Evolutionary conservation across 2,113 vertebrate species (phyloP).

Genomic region (Solenodon paradoxus): DNA sequence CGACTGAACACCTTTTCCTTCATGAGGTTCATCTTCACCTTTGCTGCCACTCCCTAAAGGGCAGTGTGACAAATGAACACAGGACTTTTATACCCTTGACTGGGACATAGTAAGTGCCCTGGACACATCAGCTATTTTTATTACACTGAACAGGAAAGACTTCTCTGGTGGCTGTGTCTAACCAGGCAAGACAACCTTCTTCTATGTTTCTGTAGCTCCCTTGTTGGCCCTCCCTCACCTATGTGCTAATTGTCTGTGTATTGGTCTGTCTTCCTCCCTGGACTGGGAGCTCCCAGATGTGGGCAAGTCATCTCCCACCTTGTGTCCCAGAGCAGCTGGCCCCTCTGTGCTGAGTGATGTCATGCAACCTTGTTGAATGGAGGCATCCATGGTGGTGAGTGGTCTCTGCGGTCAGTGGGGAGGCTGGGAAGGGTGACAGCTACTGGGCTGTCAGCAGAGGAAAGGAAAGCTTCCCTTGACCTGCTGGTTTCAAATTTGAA

Average conservation of each 20-base stretch:
- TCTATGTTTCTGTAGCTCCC: not conserved
- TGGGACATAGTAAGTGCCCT: too few relatives aligned
- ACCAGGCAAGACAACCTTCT: too few relatives aligned
- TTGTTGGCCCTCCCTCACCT: not conserved
- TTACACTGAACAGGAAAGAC: not conserved
- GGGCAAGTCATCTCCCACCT: too few relatives aligned
- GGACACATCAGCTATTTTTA: not conserved
- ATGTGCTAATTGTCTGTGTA: not conserved
- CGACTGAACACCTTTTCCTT: not conserved
- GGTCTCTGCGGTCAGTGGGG: not conserved
- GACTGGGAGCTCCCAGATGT: not conserved
- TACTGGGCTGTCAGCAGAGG: not conserved
- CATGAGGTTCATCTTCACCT: not conserved
- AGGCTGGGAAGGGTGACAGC: not conserved
- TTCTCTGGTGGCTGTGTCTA: not conserved
- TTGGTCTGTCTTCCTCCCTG: not conserved
- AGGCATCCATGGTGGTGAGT: fast-evolving
- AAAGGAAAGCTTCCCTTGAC: not conserved
- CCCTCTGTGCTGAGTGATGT: not conserved
- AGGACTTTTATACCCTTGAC: not conserved
- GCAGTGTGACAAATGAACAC: not conserved
- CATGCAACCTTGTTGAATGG: not conserved
- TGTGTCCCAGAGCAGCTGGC: not conserved
- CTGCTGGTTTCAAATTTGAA: not conserved
- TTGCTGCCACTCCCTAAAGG: too few relatives aligned